phyloP scores from a whole-genome alignment of 2,888 invertebrate genomes.

The Ophion costatus region DNA sequence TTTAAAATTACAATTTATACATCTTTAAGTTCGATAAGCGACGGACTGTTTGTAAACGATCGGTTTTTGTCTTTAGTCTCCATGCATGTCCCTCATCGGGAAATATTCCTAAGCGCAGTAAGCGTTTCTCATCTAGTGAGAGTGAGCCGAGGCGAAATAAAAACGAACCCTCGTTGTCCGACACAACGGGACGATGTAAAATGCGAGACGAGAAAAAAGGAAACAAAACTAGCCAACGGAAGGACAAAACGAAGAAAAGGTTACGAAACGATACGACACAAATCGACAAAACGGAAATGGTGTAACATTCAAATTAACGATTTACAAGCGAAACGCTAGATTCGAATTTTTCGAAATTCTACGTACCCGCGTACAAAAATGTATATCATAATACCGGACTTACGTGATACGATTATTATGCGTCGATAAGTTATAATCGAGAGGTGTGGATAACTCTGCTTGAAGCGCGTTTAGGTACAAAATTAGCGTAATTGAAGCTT shows the following conservation, averaged over 20 bases:
- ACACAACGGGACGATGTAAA: slow-evolving; percentile 22
- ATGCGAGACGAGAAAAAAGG: slow-evolving; percentile 13
- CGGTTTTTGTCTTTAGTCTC: slow-evolving; percentile 42
- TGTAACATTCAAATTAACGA: slow-evolving; percentile 3
- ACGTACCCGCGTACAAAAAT: slow-evolving; percentile 60
- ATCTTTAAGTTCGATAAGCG: slow-evolving; percentile 56
- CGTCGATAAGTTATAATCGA: slow-evolving; percentile 37
- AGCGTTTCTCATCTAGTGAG: neutral
- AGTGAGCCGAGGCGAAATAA: slow-evolving; percentile 11
- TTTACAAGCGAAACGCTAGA: slow-evolving; percentile 22
- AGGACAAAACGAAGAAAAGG: slow-evolving; percentile 15
- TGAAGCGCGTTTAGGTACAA: slow-evolving; percentile 27
- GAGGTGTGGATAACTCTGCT: slow-evolving; percentile 5
- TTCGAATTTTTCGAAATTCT: slow-evolving; percentile 33
- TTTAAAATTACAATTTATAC: slow-evolving; percentile 65
- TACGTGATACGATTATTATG: slow-evolving; percentile 61
- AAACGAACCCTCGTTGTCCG: slow-evolving; percentile 17
- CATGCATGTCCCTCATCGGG: slow-evolving; percentile 6
- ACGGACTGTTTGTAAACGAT: slow-evolving; percentile 57
- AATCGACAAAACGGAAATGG: neutral
- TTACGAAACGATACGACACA: slow-evolving; percentile 4
- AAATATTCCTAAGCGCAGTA: slow-evolving; percentile 15
- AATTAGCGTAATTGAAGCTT: slow-evolving; percentile 44
- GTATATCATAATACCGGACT: slow-evolving; percentile 45
- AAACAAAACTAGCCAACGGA: slow-evolving; percentile 7